Base-by-base conservation (phyloP, 2,113 vertebrate species). In the Pelvicachromis taeniatus region DNA sequence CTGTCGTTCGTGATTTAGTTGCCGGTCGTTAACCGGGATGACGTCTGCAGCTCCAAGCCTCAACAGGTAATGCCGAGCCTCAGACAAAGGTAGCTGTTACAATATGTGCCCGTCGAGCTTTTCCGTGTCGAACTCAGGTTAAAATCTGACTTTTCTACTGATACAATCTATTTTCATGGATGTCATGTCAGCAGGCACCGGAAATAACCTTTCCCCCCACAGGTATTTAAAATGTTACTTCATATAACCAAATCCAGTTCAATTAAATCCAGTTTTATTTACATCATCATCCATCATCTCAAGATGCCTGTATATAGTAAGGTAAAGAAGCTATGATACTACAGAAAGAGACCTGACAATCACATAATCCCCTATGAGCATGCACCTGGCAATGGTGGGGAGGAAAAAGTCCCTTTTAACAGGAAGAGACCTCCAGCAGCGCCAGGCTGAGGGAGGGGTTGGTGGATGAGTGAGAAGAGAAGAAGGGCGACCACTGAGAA, bases 51-150 rank as follows among this genome's bases (percentile, higher is more conserved):
- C 12, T 5, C 82, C 35, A 5, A 45, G 70, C 23, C 21, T 79
- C 85, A 80, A 91, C 93, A 95, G 94, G 94, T 95, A 88, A 61
- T 0, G 4, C 78, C 13, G 19, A 58, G 68, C 4, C 8, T 33
- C 26, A 38, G 77, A 77, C 75, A 35, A 31, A 12, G 1, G 23
- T 29, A n/a, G 19, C 12, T 17, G 19, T 17, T 31, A n/a, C 4
- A 21, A 21, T n/a, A 53, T 53, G 5, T 21, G 52, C 52, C 16
- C 48, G 14, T 7, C 48, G 3, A 50, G 16, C 52, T 53, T n/a
- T 53, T 53, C 21, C 9, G 8, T n/a, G 21, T 53, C 4, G 8
- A 52, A 19, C 12, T 45, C 2, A 1, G 4, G 38, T 40, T 11
- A 50, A 50, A 50, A 50, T 50, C 14, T 17, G 14, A 17, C 48